Evolutionary conservation across 2,888 invertebrate genomes (phyloP).

Genomic region (Clostera curtula): DNA sequence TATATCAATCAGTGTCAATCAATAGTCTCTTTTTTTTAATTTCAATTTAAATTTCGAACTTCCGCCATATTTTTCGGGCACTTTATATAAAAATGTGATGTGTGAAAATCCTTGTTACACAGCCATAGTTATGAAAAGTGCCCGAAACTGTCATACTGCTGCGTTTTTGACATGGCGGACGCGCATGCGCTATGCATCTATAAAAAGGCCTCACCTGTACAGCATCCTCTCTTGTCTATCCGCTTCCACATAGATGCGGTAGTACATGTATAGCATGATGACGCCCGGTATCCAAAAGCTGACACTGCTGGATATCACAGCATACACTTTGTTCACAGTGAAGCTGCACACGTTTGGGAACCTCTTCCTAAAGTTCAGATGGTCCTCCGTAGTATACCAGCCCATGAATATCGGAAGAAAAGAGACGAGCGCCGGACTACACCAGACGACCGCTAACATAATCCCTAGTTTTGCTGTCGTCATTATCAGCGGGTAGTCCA

Average conservation of each 20-base stretch:
- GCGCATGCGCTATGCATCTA: not conserved
- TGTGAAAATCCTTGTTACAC: no score
- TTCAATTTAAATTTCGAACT: no score
- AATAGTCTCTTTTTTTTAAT: no score
- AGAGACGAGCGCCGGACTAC: conserved; percentile 92
- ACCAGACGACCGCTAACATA: conserved; percentile 93
- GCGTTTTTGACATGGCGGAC: no score
- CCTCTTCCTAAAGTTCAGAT: conserved; percentile 79
- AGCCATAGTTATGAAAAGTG: no score
- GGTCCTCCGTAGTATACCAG: conserved; percentile 93
- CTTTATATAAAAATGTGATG: no score
- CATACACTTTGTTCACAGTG: conserved; percentile 90
- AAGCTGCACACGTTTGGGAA: conserved; percentile 87
- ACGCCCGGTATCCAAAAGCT: conserved; percentile 96
- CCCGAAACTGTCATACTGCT: no score
- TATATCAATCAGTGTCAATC: no score
- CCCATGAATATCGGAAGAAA: conserved; percentile 96
- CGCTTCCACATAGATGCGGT: conserved; percentile 89
- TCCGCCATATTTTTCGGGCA: no score
- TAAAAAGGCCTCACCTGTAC: conserved; percentile 78
- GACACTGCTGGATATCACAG: conserved; percentile 90
- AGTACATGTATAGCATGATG: conserved; percentile 95
- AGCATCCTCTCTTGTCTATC: conserved; percentile 89
- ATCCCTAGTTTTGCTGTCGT: conserved; percentile 86
- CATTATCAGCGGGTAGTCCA: conserved; percentile 96